Base-by-base conservation (phyloP, 2,113 vertebrate species). In the Neolamprologus brichardi region DNA sequence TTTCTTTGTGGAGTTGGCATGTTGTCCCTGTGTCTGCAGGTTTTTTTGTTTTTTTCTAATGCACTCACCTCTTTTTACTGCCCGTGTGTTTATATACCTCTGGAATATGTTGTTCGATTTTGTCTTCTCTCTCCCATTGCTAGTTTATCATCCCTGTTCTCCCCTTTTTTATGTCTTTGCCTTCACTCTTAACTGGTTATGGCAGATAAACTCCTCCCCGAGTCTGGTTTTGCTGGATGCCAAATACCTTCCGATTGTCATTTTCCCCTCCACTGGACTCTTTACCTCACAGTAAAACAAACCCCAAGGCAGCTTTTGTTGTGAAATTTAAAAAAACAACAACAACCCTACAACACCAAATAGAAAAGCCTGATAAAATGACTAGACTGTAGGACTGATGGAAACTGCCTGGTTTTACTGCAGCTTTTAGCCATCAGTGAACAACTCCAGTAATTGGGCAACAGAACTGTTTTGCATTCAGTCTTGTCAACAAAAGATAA, bases 41-140 rank as follows among this genome's bases (percentile, higher is more conserved):
- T 1, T 13, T 67, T 62, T 4, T 4, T 3, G 1, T 51, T 0
- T 32, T 3, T 3, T 39, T 17, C 30, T 0, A 13, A 62, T 64
- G 0, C 30, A 62, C 4, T 62, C 17, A n/a, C 17, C 4, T 62
- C 1, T 64, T 64, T 64, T n/a, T 12, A 64, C 30, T n/a, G 17
- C 32, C 30, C 0, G 1, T 34, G 60, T 37, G 9, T 37, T 37
- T 64, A n/a, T 3, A 32, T 34, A 64, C 30, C 4, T 7, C 60
- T 12, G 10, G 30, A n/a, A 37, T 37, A 64, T n/a, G 30, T 12
- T 64, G 60, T 37, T 64, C 0, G 0, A 3, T 39, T 39, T 23
- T 23, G 34, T 5, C 34, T 39, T 20, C 9, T n/a, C 60, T 67
- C 18, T 14, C n/a, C 1, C 12, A 39, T 39, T 8, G 34, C 18